Base-by-base conservation (phyloP, 2,888 invertebrate species). In the Petrolisthes cinctipes region DNA sequence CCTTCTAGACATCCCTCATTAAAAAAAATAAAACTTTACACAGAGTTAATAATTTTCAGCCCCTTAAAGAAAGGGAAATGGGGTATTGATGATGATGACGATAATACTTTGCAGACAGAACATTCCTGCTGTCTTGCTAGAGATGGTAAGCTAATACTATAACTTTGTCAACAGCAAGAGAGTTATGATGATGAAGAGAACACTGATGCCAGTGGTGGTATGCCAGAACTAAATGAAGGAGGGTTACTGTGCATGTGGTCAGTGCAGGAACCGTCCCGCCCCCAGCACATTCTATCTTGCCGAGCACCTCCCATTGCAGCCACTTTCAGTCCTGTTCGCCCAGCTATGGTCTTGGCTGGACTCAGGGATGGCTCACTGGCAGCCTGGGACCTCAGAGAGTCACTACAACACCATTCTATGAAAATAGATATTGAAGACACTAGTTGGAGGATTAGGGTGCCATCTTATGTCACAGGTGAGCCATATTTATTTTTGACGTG, bases 341-440 rank as follows among this genome's bases (percentile, higher is more conserved):
- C 91, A 6, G 76, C 89, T 4, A 75, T 90, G 4, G 86, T 88
- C 5, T 57, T 91, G 20, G 89, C 90, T 23, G 91, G 91, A 17
- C 82, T 89, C n/a, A 68, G 79, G 9, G 89, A 90, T 82, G 90
- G 90, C 11, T 89, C 90, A 51, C 71, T 90, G 57, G 89, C 83
- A 17, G 89, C 89, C 9, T 91, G 91, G 91, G 91, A 91, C 79
- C 86, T 91, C 20, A 76, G 88, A 14, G 91, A 91, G 78, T 68
- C 76, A 56, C 82, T 88, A 0, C 66, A 81, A n/a, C 75, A 78
- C 14, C 88, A 88, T 68, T 68, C 68, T 37, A 81, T 82, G 4
- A 56, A 82, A 14, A 80, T 71, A 17, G 54, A 86, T 37, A 83
- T 86, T 53, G 87, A 83, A 23, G 71, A 82, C 53, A 83, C 76